Evolutionary conservation across 1,140 invertebrate species (phyloP).

Genomic region (Caenorhabditis tropicalis): DNA sequence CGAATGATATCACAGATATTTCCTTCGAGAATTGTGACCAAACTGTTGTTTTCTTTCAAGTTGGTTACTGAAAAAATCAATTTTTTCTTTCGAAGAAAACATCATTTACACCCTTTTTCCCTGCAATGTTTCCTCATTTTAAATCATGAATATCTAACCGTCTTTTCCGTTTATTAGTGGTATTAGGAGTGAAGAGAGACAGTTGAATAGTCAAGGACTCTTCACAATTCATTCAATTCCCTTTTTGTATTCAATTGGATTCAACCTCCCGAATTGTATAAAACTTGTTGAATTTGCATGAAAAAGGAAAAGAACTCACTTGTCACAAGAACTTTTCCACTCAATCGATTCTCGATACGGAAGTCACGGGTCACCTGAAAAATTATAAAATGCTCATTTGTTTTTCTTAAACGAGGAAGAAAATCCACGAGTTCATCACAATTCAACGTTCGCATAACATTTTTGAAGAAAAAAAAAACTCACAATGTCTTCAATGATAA

Average conservation of each 20-base stretch:
- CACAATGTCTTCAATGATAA: slow-evolving; percentile 68
- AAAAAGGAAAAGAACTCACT: slow-evolving; percentile 37
- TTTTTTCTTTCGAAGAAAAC: background rate
- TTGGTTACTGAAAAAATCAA: slow-evolving; percentile 67
- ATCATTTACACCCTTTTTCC: background rate
- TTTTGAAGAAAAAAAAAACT: slow-evolving; percentile 6
- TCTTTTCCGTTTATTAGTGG: background rate
- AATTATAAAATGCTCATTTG: background rate
- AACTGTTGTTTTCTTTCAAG: slow-evolving; percentile 72
- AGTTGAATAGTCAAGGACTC: slow-evolving; percentile 38
- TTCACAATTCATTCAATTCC: slow-evolving; percentile 29
- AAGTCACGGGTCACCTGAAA: slow-evolving; percentile 70
- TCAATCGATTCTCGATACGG: slow-evolving; percentile 69
- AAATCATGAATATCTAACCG: background rate
- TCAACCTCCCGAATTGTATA: too few species aligned
- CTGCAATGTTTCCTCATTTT: background rate
- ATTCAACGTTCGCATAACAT: too few species aligned
- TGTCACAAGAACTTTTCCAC: slow-evolving; percentile 71
- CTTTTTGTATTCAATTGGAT: background rate
- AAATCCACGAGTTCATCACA: too few species aligned
- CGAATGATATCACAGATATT: slow-evolving; percentile 72
- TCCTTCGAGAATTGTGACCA: slow-evolving; percentile 72
- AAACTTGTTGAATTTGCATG: slow-evolving; percentile 32
- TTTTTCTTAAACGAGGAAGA: background rate
- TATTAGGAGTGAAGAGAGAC: background rate